Evolutionary conservation across 2,113 vertebrate genomes (phyloP).

Genomic region (Rhagologus leucostigma): DNA sequence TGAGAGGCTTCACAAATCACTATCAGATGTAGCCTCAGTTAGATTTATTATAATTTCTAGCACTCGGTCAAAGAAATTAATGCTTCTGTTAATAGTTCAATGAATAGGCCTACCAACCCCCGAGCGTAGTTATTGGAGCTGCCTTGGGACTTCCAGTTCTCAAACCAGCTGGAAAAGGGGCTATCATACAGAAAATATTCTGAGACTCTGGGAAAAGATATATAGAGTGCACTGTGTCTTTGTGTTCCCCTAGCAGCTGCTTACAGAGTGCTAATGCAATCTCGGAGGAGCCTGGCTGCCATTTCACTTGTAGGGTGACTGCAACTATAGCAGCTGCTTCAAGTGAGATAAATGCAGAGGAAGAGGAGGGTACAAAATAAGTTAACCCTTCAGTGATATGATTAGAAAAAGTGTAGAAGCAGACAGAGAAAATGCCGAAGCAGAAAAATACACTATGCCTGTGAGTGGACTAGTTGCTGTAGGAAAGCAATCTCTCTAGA

Average conservation of each 20-base stretch:
- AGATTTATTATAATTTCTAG: conserved; percentile 14
- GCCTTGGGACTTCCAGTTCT: not conserved
- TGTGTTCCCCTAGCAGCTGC: conserved; percentile 38
- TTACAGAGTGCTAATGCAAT: not conserved
- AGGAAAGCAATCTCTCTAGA: not conserved
- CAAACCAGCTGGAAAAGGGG: conserved; percentile 19
- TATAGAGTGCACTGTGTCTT: not conserved
- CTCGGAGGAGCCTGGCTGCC: conserved; percentile 23
- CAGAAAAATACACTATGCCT: not conserved
- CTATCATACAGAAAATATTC: conserved; percentile 37
- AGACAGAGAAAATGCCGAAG: not conserved
- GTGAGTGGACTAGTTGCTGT: not conserved
- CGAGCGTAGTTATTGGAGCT: not conserved
- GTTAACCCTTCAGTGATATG: not conserved
- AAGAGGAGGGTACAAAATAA: not conserved
- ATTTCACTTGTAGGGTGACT: conserved; percentile 14
- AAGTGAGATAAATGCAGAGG: not conserved
- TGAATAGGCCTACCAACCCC: not conserved
- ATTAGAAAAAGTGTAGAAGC: not conserved
- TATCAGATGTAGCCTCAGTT: not conserved
- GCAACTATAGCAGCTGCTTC: not conserved
- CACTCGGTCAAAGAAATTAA: not conserved
- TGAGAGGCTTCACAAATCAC: not conserved
- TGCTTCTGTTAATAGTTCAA: not conserved
- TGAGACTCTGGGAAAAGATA: conserved; percentile 37